Conservation (phyloP, 2,888 invertebrate species). For the Tenthredo livida region DNA sequence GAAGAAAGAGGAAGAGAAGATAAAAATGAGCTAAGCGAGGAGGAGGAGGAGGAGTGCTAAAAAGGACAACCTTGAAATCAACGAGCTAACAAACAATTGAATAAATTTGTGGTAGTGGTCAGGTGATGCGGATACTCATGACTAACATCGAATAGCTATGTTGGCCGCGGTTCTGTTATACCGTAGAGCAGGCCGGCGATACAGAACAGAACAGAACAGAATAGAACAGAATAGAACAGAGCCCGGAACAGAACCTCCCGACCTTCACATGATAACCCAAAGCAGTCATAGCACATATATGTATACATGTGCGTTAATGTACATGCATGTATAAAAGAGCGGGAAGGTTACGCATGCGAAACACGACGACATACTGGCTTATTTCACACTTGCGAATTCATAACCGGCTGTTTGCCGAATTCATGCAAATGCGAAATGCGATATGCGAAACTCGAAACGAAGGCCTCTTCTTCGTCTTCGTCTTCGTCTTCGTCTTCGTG, state of each 20-base stretch:
- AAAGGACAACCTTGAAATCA: constrained; percentile 6
- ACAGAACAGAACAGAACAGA: not conserved
- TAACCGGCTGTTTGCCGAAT: constrained; percentile 71
- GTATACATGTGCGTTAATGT: not conserved
- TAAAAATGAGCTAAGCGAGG: not conserved
- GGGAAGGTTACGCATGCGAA: constrained; percentile 10
- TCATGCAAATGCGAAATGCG: constrained; percentile 67
- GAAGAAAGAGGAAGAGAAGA: not conserved
- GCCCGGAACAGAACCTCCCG: constrained; percentile 34
- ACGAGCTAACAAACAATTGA: constrained; percentile 31
- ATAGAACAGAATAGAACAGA: not conserved
- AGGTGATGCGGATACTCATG: constrained; percentile 17
- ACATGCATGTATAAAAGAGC: not conserved
- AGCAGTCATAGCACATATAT: constrained; percentile 31
- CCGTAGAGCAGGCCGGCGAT: not conserved
- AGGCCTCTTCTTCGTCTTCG: not conserved
- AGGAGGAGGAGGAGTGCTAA: not conserved
- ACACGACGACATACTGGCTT: constrained; percentile 27
- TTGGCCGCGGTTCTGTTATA: not conserved
- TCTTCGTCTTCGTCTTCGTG: not conserved
- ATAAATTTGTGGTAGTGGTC: constrained; percentile 31
- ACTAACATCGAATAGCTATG: constrained; percentile 1
- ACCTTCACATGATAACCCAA: constrained; percentile 67
- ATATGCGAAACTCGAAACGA: not conserved
- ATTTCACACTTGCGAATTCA: constrained; percentile 60